Base-by-base conservation (phyloP, 1,140 invertebrate species). In the Cydia fagiglandana region DNA sequence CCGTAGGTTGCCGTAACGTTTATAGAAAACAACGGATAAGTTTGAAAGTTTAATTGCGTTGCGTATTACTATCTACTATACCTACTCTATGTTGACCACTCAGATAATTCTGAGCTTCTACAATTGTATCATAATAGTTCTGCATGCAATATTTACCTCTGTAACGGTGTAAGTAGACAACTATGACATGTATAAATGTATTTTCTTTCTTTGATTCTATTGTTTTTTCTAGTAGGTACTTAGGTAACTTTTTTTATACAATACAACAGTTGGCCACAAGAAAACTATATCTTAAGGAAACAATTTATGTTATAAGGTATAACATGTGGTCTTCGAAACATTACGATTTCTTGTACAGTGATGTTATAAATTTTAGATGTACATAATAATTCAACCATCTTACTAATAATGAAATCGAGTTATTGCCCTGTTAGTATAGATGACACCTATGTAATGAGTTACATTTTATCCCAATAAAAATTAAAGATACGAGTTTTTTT, bases 191-290 rank as follows among this genome's bases (percentile, higher is more conserved):
- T 74, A 12, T 24, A 61, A 61, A 61, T 61, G 56, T 61, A 61
- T 61, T 61, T 24, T 61, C 20, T 24, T 61, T 61, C 1, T 24
- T 61, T 61, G 47, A n/a, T 50, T 81, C 70, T 78, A 80, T 79
- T 45, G 73, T 80, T 78, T 76, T 83, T 82, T 80, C 53, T 86
- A 83, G 84, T 75, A 81, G 4, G 30, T 30, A 30, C 80, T 85
- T 89, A 90, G 87, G 84, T 80, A 84, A 85, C 79, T 81, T 88
- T 89, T 85, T 86, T 89, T 84, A 84, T 85, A 85, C 61, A 73
- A 50, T 81, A 20, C 34, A 84, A 85, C 75, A 83, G 84, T 86
- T 77, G 74, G 50, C 34, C 74, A 75, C 50, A 45, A 66, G 45
- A 12, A 53, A 38, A 73, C 70, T 53, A 53, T 61, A 56, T 70